phyloP scores from a whole-genome alignment of 2,888 invertebrate genomes.

The Ryuthela nishihirai region DNA sequence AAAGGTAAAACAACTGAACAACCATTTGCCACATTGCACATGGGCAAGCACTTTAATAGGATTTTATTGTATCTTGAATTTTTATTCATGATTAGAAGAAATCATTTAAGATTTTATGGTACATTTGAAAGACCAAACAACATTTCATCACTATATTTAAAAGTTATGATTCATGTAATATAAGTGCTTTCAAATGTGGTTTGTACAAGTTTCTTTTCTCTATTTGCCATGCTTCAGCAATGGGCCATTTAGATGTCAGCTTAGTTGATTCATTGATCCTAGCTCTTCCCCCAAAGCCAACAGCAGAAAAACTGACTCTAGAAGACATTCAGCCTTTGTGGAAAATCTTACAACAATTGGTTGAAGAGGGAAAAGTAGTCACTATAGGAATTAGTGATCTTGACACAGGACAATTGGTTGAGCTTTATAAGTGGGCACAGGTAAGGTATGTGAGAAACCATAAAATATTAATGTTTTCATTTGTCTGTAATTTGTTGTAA shows the following conservation, averaged over 20 bases:
- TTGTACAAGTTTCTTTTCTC: slow-evolving; percentile 52
- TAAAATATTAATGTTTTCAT: background rate
- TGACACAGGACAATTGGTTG: slow-evolving; percentile 72
- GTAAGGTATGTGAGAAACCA: slow-evolving; percentile 48
- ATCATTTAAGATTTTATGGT: no score
- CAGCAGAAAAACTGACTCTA: slow-evolving; percentile 49
- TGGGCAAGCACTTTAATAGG: no score
- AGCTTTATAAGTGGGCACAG: slow-evolving; percentile 69
- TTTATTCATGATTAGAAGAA: no score
- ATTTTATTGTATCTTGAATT: no score
- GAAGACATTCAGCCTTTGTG: slow-evolving; percentile 70
- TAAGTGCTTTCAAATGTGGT: no score
- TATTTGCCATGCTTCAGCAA: slow-evolving; percentile 65
- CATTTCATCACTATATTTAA: no score
- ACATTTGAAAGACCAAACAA: no score
- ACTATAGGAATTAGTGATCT: slow-evolving; percentile 85
- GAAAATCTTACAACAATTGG: slow-evolving; percentile 69
- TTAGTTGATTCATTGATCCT: slow-evolving; percentile 78
- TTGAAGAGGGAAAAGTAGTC: slow-evolving; percentile 61
- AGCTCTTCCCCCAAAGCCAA: slow-evolving; percentile 57
- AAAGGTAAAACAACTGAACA: no score
- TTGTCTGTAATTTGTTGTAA: background rate
- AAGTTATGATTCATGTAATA: no score
- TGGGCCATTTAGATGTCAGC: slow-evolving; percentile 65
- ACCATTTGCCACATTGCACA: no score